Base-by-base conservation (phyloP, 2,113 vertebrate species). In the Pteropus alecto region DNA sequence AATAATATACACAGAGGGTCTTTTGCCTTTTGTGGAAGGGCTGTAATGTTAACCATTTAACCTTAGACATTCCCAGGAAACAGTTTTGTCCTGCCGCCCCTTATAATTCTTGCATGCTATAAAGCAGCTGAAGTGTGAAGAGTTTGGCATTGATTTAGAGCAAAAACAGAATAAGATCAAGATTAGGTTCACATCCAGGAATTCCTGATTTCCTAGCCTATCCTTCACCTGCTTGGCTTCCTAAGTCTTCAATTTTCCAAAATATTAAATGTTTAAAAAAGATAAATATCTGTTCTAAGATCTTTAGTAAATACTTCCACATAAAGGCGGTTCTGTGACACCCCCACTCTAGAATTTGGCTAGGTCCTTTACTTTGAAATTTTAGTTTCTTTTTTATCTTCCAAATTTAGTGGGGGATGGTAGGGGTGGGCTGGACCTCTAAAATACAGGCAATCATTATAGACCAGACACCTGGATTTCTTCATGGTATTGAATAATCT, bases 91-190 rank as follows among this genome's bases (percentile, higher is more conserved):
- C 58, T 24, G 1, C 51, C 4, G 4, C 15, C 22, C 41, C 35
- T 30, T 89, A 77, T 97, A 96, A 96, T 95, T 94, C 90, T 96
- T 96, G 96, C 71, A 85, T 94, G 87, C 93, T 95, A 24, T 95
- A 97, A 97, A 95, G 71, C 94, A 96, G 94, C 88, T 96, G 94
- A 97, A 86, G 95, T 98, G 97, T 97, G 88, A 97, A 97, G 87
- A 90, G 71, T 87, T 96, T 97, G 97, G 73, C 95, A 96, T 48
- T 96, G 95, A 97, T 96, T 97, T 95, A 97, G 81, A 97, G 81
- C 90, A 87, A 97, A 97, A 95, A 82, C 81, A 96, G 95, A 95
- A n/a, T 87, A 96, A 92, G 87, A 88, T 28, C 2, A 73, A 90
- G 93, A 65, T 91, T 96, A 90, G 46, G 54, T 96, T 97, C 94